Evolutionary conservation across 2,888 invertebrate species (phyloP).

Genomic region (Agrenia bidenticulata): DNA sequence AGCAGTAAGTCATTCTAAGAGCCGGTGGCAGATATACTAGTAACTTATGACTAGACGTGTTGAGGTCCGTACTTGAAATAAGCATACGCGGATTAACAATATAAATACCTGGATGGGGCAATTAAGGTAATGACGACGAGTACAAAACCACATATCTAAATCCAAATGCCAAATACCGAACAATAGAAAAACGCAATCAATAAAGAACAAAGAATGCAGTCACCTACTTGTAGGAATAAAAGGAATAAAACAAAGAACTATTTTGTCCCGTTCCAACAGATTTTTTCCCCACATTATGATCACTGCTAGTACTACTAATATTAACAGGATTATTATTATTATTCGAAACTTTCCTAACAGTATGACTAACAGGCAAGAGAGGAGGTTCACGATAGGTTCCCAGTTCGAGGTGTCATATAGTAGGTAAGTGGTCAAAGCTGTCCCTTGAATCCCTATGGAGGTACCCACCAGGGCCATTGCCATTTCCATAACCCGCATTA

Average conservation of each 20-base stretch:
- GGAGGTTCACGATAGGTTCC: slow-evolving; percentile 26
- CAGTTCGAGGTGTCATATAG: slow-evolving; percentile 65
- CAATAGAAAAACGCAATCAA: background rate
- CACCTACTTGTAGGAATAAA: slow-evolving; percentile 34
- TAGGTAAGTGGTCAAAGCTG: slow-evolving; percentile 62
- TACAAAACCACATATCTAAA: too few species aligned
- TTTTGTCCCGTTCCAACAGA: slow-evolving; percentile 11
- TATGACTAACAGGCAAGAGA: too few species aligned
- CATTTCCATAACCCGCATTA: too few species aligned
- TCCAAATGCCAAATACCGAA: too few species aligned
- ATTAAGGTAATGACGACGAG: too few species aligned
- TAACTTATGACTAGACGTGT: too few species aligned
- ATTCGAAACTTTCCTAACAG: background rate
- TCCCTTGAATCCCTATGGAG: slow-evolving; percentile 45
- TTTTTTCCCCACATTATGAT: slow-evolving; percentile 5
- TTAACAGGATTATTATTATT: background rate
- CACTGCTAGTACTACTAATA: slow-evolving; percentile 11
- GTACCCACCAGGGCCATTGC: slow-evolving; percentile 29
- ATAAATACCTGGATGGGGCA: too few species aligned
- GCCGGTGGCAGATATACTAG: too few species aligned
- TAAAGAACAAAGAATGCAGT: background rate
- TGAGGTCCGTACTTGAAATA: too few species aligned
- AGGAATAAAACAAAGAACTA: slow-evolving; percentile 34
- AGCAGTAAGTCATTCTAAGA: too few species aligned
- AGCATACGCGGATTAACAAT: too few species aligned